Evolutionary conservation across 2,113 vertebrate species (phyloP), one percentile per base, ranked within the genome.

Genomic region (Erpornis zantholeuca): DNA sequence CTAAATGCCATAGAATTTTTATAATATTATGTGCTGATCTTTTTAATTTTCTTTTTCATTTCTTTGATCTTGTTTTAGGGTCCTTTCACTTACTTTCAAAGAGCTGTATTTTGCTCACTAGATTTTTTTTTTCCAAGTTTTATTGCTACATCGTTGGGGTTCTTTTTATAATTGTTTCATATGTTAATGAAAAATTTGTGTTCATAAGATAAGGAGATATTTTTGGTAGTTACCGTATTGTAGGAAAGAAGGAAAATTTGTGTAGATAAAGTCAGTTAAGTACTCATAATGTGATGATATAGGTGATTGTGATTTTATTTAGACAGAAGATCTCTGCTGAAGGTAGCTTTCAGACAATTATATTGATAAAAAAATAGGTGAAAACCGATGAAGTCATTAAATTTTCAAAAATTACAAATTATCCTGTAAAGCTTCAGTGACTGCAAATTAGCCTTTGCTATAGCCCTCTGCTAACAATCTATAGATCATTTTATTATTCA

Each of bases 401-500:
- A 98, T 97, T 98, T 98, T 98, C 97, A 97, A 97, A 98, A 98
- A 97, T 98, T 98, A 98, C 97, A 98, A 98, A 98, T 98, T 98
- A 97, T 98, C 96, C 95, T 94, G 96, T 95, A 96, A 98, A 97
- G 98, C 98, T 97, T 98, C 98, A 97, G 92, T 97, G 96, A 97
- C 97, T 98, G 96, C 97, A 98, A 98, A 98, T 98, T 98, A 98
- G 97, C 98, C 98, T 97, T 94, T 98, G 96, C 96, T 97, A 93
- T 97, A 97, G 96, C 96, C 96, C 86, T 98, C 94, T 98, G 96
- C 95, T 98, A 98, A 98, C 97, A 98, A 98, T 97, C 98, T 98
- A 98, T 98, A 98, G 97, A 98, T 98, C 98, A 98, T 98, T 98
- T 98, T 98, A 98, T 98, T 98, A 98, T 98, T 98, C 97, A 98